Evolutionary conservation across 2,888 invertebrate species (phyloP).

Genomic region (Anticlea derivata): DNA sequence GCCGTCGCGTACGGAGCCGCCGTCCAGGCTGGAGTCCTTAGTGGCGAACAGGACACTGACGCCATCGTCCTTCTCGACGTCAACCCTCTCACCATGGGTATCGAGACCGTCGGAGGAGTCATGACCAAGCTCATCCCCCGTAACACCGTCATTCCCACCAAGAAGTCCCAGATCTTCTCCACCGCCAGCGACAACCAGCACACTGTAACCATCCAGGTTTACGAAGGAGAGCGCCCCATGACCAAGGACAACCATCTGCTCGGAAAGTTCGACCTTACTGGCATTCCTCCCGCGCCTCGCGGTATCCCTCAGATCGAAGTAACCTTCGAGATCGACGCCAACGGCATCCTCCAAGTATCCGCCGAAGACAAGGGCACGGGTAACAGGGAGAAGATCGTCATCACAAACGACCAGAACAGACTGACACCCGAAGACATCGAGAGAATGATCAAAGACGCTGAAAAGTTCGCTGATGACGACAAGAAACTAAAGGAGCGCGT

Average conservation of each 20-base stretch:
- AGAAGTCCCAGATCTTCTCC: slow-evolving; percentile 99
- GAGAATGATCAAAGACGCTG: slow-evolving; percentile 99
- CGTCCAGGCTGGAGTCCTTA: slow-evolving; percentile 98
- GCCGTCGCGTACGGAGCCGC: slow-evolving; percentile 99
- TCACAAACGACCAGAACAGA: slow-evolving; percentile 99
- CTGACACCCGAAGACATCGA: slow-evolving; percentile 99
- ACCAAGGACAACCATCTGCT: slow-evolving; percentile 99
- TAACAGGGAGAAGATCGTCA: slow-evolving; percentile 98
- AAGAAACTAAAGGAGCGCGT: slow-evolving; percentile 98
- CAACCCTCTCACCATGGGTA: slow-evolving; percentile 99
- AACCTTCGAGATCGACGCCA: slow-evolving; percentile 97
- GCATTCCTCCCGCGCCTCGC: slow-evolving; percentile 97
- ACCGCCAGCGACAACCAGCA: slow-evolving; percentile 99
- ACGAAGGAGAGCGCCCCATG: slow-evolving; percentile 99
- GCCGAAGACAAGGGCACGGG: slow-evolving; percentile 99
- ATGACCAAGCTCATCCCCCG: slow-evolving; percentile 99
- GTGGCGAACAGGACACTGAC: slow-evolving; percentile 98
- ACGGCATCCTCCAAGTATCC: slow-evolving; percentile 97
- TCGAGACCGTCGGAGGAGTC: slow-evolving; percentile 99
- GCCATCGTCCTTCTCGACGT: slow-evolving; percentile 98
- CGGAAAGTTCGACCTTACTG: slow-evolving; percentile 99
- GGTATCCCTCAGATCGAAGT: slow-evolving; percentile 98
- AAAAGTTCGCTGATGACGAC: slow-evolving; percentile 99
- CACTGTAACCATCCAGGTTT: slow-evolving; percentile 99
- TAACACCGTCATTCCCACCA: slow-evolving; percentile 99